Evolutionary conservation across 2,113 vertebrate genomes (phyloP), one percentile per base, ranked within the genome.

Genomic region (Chionodraco myersi): DNA sequence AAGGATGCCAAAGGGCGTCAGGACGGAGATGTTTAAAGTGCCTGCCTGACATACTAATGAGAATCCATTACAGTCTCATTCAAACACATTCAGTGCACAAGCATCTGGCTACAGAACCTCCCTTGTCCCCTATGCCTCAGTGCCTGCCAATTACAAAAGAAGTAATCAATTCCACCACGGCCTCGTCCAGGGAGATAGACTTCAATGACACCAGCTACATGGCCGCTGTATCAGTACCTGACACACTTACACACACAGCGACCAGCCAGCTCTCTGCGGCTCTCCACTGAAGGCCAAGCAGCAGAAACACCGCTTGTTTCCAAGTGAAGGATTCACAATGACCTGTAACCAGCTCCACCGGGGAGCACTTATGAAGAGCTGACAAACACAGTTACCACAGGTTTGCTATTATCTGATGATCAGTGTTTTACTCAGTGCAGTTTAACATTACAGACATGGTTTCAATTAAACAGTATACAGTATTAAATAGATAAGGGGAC

Each of bases 91-190:
- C 89, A 86, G 77, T 61, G 85, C 89, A 87, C 83, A 88, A 78
- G 86, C 89, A 89, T 90, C 87, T 91, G 83, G 86, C 86, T 80
- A 84, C 85, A 89, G 88, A 90, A 84, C 77, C 80, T 81, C 85
- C 76, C 84, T 83, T 91, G 90, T 92, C 86, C 86, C 86, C 78
- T 86, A 91, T 88, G 87, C 86, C 77, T 92, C 90, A 84, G 81
- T 85, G 91, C 79, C 86, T 91, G 92, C 91, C 90, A 92, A 90
- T 92, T 93, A 91, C 92, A 92, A 93, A 92, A 92, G 92, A 87
- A 91, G 84, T 91, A 93, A 92, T 92, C 91, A 92, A 93, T 92
- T 91, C 85, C 83, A 82, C 87, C 86, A 83, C 61, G 54, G 84
- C 77, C 79, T 54, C 75, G 61, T 90, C 86, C 82, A 66, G 77